phyloP scores from a whole-genome alignment of 2,113 vertebrate species.

The Campylomormyrus tamandua region DNA sequence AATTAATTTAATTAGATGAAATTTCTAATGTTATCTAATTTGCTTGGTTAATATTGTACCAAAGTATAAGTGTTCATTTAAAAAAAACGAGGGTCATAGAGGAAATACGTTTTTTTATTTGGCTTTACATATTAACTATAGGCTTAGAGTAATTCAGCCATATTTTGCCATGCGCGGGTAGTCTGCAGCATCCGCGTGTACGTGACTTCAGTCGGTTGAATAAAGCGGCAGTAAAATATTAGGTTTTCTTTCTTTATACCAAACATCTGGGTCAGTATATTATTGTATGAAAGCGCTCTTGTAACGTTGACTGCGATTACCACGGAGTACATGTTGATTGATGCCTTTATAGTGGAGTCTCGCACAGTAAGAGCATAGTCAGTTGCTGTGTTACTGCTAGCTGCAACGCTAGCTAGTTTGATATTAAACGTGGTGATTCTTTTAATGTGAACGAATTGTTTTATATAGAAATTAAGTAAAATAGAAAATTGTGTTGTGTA shows the following conservation, averaged over 20 bases:
- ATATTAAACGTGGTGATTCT: neutral
- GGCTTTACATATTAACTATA: neutral
- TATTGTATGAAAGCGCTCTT: neutral
- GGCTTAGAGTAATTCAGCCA: neutral
- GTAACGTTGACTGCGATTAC: neutral
- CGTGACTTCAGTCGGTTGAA: neutral
- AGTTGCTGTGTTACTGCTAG: neutral
- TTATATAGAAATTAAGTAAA: neutral
- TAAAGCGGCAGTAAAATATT: neutral
- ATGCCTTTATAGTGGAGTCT: neutral
- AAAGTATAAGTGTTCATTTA: neutral
- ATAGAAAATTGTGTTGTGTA: neutral
- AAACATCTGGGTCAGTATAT: neutral
- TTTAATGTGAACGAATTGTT: neutral
- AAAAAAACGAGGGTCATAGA: too few species aligned
- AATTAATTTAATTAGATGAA: neutral
- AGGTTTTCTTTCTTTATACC: neutral
- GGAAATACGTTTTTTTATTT: neutral
- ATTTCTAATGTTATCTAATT: neutral
- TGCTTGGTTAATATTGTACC: neutral
- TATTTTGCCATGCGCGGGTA: neutral
- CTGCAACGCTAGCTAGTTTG: neutral
- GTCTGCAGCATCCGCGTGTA: too few species aligned
- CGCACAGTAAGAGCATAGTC: neutral
- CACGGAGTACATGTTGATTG: neutral